These are phyloP conservation scores for Chrysemys picta DNA, from an alignment of 2,113 vertebrate genomes.

Conservation along the genomic window DNA sequence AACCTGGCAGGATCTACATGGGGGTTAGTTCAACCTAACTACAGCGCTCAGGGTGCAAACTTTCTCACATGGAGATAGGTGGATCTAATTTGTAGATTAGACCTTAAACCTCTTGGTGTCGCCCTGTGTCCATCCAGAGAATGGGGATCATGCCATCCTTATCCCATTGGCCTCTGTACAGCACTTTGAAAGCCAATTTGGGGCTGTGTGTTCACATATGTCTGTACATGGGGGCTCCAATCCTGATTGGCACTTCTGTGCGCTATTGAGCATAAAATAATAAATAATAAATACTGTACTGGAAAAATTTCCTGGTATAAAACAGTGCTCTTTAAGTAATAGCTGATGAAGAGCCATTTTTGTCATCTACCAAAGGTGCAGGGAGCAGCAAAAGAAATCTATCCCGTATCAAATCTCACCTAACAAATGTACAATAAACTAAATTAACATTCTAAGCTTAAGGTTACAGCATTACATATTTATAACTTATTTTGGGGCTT, in stretches of 20 bases:
- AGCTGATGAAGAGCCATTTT: background rate
- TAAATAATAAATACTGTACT: background rate
- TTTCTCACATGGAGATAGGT: background rate
- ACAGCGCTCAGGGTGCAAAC: background rate
- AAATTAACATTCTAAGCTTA: background rate
- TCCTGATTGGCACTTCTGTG: background rate
- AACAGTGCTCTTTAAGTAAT: background rate
- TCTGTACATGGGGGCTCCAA: background rate
- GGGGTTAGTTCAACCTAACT: background rate
- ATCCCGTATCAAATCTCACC: background rate
- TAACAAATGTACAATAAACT: background rate
- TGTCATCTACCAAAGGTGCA: background rate
- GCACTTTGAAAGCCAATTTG: rapidly evolving
- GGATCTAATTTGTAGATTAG: background rate
- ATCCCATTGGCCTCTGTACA: rapidly evolving
- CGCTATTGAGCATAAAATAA: background rate
- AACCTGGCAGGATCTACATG: background rate
- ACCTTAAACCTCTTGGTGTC: background rate
- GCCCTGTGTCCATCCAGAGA: background rate
- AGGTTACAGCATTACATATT: background rate
- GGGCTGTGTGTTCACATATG: background rate
- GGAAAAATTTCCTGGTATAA: background rate
- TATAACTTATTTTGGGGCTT: background rate
- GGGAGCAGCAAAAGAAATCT: background rate
- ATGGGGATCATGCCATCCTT: background rate